Percentiles rank a stretch among this genome's conserved stretches.
Evolutionary conservation across 2,113 vertebrate species (phyloP).

Genomic region (Ochotona princeps): DNA sequence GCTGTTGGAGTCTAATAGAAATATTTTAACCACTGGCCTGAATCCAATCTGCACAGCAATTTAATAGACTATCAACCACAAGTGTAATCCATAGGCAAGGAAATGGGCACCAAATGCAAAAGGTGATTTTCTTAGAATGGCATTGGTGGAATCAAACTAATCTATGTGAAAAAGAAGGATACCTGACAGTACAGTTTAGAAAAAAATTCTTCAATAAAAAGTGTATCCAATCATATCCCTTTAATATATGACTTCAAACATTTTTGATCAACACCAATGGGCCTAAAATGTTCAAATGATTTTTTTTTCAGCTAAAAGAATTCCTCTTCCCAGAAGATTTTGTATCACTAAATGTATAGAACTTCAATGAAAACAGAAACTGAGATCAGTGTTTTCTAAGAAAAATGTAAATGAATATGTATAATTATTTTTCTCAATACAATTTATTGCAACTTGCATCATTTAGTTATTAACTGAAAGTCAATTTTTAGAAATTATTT

Average conservation of each 20-base stretch:
- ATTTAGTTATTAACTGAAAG: constrained; percentile 22
- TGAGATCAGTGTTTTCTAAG: background rate
- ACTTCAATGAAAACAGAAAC: background rate
- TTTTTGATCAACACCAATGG: background rate
- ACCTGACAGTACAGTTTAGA: constrained; percentile 3
- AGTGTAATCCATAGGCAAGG: constrained; percentile 74
- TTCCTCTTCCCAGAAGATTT: background rate
- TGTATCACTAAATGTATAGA: background rate
- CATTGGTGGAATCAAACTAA: constrained; percentile 53
- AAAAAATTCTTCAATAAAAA: constrained; percentile 61
- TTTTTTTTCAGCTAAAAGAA: background rate
- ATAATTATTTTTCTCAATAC: background rate
- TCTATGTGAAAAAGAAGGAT: constrained; percentile 60
- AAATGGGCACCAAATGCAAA: constrained; percentile 58
- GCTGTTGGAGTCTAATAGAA: constrained; percentile 73
- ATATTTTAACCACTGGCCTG: constrained; percentile 76
- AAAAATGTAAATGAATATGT: background rate
- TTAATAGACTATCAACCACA: constrained; percentile 77
- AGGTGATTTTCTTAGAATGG: constrained; percentile 68
- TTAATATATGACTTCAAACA: constrained; percentile 41
- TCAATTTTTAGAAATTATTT: constrained; percentile 7
- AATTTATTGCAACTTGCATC: background rate
- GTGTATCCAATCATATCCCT: constrained; percentile 51
- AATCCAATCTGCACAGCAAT: constrained; percentile 77
- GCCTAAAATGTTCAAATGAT: background rate